Base-by-base conservation (phyloP, 2,113 vertebrate genomes). In the Setophaga kirtlandii region DNA sequence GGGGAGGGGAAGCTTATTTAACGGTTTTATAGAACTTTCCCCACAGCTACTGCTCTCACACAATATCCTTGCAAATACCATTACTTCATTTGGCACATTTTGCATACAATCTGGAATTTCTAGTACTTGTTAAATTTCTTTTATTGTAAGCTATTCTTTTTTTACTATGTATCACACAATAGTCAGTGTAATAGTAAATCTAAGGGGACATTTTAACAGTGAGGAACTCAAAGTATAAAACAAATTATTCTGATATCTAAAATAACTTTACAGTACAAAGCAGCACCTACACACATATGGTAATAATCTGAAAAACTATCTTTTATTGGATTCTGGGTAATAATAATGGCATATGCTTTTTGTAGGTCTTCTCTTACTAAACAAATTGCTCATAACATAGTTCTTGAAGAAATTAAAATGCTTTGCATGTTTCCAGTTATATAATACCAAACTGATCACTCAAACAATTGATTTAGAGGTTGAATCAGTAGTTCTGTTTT, bases 271-370 rank as follows among this genome's bases (percentile, higher is more conserved):
- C 42, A 92, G 67, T 93, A 96, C 47, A 94, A 96, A 97, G 89
- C 65, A 95, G 82, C 73, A 92, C 89, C 92, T 91, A 93, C 63
- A 95, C 71, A 96, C 96, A 96, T 70, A 78, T 97, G 96, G 96
- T 58, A 97, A 88, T 86, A 84, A 97, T 98, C 96, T 96, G 59
- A 81, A 95, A 97, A 95, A 70, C 52, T 92, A 84, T 96, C 77
- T 94, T 96, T 97, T 97, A 97, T 70, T 97, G 85, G 77, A 96
- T 97, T 97, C 88, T 90, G 95, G 62, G 25, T 95, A 97, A 95
- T 97, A 98, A 96, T 65, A 97, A 95, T 41, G 39, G 77, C 92
- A 96, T 80, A 95, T 91, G 90, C 11, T 96, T 96, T 97, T 84
- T 94, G 94, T 90, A 90, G 11, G 11, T 92, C 85, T 97, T 94